Evolutionary conservation across 2,113 vertebrate genomes (phyloP).

Genomic region (Tamias sibiricus): DNA sequence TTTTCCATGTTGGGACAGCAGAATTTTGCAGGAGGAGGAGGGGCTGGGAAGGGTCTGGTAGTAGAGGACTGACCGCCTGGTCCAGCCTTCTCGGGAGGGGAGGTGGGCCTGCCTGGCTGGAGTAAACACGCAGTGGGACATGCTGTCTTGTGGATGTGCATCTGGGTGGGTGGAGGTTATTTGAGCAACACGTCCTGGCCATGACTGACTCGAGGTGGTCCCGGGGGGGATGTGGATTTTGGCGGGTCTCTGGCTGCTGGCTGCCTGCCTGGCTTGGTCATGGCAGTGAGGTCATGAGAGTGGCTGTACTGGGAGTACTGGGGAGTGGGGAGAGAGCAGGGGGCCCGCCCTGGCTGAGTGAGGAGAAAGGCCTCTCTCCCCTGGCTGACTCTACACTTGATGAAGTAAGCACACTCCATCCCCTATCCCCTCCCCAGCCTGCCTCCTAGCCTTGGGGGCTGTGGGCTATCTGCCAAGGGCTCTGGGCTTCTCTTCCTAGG

Average conservation of each 20-base stretch:
- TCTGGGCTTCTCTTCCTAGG: neutral
- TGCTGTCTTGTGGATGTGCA: slow-evolving; percentile 4
- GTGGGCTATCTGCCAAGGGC: neutral
- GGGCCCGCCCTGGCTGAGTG: slow-evolving; percentile 2
- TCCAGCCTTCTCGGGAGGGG: neutral
- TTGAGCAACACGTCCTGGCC: neutral
- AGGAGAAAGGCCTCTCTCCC: slow-evolving; percentile 6
- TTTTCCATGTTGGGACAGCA: neutral
- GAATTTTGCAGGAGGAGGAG: neutral
- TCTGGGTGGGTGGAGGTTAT: slow-evolving; percentile 44
- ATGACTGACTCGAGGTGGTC: slow-evolving; percentile 6
- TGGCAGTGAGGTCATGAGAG: slow-evolving; percentile 73
- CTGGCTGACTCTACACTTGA: slow-evolving; percentile 7
- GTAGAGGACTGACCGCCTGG: too few species aligned
- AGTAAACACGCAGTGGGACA: neutral
- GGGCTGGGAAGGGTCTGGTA: neutral
- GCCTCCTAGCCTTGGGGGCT: neutral
- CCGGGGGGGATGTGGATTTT: slow-evolving; percentile 58
- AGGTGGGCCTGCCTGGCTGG: neutral
- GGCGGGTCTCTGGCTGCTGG: slow-evolving; percentile 56
- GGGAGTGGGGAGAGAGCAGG: neutral
- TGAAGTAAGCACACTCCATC: neutral
- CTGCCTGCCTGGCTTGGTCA: slow-evolving; percentile 52
- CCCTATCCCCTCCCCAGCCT: neutral
- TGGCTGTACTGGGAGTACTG: slow-evolving; percentile 19